These are phyloP conservation scores for Trachymyrmex cornetzi DNA, from an alignment of 1,140 invertebrate species.

Conservation along the genomic window DNA sequence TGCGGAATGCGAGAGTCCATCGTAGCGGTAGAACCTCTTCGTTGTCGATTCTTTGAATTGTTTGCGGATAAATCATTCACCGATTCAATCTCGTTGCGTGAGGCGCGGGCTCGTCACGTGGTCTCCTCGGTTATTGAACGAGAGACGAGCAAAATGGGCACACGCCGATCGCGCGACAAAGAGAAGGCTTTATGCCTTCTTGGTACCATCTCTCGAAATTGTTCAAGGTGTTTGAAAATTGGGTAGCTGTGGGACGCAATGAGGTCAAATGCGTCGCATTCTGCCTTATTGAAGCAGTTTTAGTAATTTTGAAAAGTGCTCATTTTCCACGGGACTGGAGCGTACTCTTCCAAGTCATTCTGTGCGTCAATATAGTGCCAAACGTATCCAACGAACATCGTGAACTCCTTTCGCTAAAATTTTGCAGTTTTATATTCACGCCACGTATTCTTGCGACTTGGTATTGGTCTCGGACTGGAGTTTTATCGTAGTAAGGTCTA, in stretches of 20 bases:
- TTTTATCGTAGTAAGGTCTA: not conserved
- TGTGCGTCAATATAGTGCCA: not conserved
- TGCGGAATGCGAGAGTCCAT: conserved; percentile 29
- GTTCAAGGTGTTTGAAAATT: conserved; percentile 26
- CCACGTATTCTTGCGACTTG: not conserved
- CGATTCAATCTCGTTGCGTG: conserved; percentile 24
- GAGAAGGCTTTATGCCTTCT: no score
- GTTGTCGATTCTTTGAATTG: conserved; percentile 48
- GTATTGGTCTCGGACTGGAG: not conserved
- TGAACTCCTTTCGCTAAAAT: not conserved
- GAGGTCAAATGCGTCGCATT: not conserved
- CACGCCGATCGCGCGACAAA: not conserved
- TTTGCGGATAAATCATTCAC: conserved; percentile 37
- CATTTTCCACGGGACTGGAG: not conserved
- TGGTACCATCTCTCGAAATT: conserved; percentile 35
- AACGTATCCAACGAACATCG: not conserved
- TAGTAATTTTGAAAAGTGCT: conserved; percentile 40
- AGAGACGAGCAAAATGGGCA: not conserved
- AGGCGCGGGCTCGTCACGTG: conserved; percentile 12
- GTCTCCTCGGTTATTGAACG: not conserved
- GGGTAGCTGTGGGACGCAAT: not conserved
- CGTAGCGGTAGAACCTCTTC: not conserved
- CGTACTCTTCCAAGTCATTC: not conserved
- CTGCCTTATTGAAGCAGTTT: conserved; percentile 6
- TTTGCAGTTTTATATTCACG: not conserved